These are phyloP conservation scores for Stigmatopora nigra DNA, from an alignment of 2,113 vertebrate species.

Conservation along the genomic window DNA sequence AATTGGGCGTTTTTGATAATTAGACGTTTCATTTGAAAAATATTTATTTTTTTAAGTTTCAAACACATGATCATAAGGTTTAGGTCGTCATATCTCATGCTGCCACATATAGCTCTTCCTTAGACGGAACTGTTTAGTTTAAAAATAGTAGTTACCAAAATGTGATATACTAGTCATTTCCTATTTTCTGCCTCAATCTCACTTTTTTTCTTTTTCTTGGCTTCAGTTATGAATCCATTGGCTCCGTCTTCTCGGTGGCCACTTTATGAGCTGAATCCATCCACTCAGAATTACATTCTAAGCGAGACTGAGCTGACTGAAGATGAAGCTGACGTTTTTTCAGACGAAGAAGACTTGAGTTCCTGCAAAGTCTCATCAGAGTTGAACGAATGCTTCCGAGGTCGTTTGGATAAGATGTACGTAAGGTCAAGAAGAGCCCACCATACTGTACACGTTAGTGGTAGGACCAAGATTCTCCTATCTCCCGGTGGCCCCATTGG, in stretches of 20 bases:
- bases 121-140: neutral
- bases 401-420: slow-evolving; percentile 12
- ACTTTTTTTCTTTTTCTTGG: neutral
- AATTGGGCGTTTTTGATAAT: no score
- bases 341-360: slow-evolving; percentile 55
- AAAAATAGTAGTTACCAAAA: neutral
- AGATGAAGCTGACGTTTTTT: slow-evolving; percentile 67
- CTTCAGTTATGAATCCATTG: slow-evolving; percentile 55
- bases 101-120: neutral
- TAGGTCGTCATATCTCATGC: neutral
- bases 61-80: neutral
- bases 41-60: neutral
- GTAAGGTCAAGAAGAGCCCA: slow-evolving; percentile 4
- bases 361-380: slow-evolving; percentile 11
- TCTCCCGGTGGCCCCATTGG: slow-evolving; percentile 4
- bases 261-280: slow-evolving; percentile 61
- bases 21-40: no score
- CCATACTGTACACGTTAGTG: slow-evolving; percentile 1
- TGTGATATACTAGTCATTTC: neutral
- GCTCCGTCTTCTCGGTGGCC: slow-evolving; percentile 59
- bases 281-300: slow-evolving; percentile 42
- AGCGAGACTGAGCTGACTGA: slow-evolving; percentile 67
- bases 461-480: neutral
- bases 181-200: neutral
- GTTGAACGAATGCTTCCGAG: slow-evolving; percentile 13